A percentile compares a stretch with the other conserved stretches of the same genome.
phyloP scores from a whole-genome alignment of 2,113 vertebrate species.

The Siphamia tubifer region DNA sequence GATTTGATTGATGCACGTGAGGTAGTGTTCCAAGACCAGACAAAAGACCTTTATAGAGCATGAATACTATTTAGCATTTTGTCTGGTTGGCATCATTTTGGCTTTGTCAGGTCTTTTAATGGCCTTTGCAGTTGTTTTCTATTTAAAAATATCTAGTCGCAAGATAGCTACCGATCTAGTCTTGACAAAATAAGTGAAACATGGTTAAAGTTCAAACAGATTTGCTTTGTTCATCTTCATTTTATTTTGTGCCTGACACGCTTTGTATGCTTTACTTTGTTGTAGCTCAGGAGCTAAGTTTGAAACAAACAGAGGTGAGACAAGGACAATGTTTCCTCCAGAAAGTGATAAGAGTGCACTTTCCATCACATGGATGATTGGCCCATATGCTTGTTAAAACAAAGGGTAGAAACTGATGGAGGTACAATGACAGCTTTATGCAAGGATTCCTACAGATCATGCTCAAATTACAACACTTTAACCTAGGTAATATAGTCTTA shows the following conservation, averaged over 20 bases:
- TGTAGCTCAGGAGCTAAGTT: background rate
- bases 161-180: no score
- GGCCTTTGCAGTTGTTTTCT: background rate
- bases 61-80: slow-evolving; percentile 15
- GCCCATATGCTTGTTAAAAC: background rate
- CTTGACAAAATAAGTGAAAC: background rate
- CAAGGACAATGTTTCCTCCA: background rate
- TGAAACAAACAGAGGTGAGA: background rate
- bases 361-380: background rate
- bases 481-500: no score
- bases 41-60: slow-evolving; percentile 43
- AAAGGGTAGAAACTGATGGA: background rate
- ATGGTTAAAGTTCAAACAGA: background rate
- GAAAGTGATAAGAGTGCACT: background rate
- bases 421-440: background rate
- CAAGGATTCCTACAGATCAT: background rate
- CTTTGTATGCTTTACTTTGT: slow-evolving; percentile 10
- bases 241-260: background rate
- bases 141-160: slow-evolving; percentile 15
- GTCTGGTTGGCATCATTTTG: slow-evolving; percentile 7
- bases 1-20: no score
- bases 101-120: slow-evolving; percentile 3
- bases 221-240: slow-evolving; percentile 6
- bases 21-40: background rate
- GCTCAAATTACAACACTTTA: no score